These are phyloP conservation scores for Athene noctua DNA, from an alignment of 2,113 vertebrate genomes.

Conservation along the genomic window DNA sequence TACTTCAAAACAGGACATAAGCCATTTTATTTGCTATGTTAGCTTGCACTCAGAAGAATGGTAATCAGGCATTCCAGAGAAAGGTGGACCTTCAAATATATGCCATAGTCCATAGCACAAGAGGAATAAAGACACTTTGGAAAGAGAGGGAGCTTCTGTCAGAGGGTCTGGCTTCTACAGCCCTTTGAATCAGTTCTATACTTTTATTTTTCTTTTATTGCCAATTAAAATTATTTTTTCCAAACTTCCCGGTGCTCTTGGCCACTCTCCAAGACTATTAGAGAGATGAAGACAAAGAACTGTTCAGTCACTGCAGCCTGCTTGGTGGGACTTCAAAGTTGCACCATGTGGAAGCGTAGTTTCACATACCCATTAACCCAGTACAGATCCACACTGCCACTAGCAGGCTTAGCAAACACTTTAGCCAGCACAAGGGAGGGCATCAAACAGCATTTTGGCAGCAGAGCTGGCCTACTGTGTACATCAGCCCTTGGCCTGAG, in stretches of 20 bases:
- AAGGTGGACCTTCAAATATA: not conserved
- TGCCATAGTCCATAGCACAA: not conserved
- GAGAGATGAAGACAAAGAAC: not conserved
- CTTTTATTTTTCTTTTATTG: not conserved
- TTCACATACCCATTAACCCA: not conserved
- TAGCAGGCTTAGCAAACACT: not conserved
- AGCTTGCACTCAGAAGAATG: not conserved
- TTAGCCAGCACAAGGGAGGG: not conserved
- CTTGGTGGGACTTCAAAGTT: not conserved
- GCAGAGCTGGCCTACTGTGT: not conserved
- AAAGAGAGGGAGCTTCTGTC: not conserved
- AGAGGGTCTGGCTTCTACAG: not conserved
- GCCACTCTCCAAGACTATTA: not conserved
- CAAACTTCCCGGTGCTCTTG: not conserved
- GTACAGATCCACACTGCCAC: not conserved
- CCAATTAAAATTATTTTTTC: not conserved
- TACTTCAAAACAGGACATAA: rapidly evolving
- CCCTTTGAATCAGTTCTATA: not conserved
- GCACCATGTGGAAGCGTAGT: not conserved
- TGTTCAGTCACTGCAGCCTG: not conserved
- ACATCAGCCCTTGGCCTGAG: not conserved
- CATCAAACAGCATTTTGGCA: not conserved
- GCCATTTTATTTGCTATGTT: not conserved
- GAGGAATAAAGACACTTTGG: not conserved
- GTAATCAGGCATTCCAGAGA: not conserved